Conservation (phyloP, 2,113 vertebrate genomes). For the Osmerus eperlanus region DNA sequence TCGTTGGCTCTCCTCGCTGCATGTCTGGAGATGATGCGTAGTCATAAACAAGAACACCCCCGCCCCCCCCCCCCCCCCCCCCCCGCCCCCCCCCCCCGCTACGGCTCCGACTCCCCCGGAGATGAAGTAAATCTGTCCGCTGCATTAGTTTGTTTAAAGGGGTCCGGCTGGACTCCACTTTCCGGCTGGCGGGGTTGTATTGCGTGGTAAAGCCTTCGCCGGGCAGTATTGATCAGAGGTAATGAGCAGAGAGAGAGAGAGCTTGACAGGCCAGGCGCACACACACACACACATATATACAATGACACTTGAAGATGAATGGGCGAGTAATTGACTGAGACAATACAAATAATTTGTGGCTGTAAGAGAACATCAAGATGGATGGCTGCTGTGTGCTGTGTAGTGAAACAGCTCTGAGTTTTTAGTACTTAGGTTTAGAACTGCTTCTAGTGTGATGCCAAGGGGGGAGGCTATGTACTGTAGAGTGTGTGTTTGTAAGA, state of each 20-base stretch:
- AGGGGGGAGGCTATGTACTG: background rate
- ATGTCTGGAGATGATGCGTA: slow-evolving; percentile 27
- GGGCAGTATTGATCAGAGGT: slow-evolving; percentile 50
- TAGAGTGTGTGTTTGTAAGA: background rate
- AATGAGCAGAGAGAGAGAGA: slow-evolving; percentile 42
- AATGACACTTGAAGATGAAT: slow-evolving; percentile 41
- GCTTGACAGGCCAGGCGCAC: slow-evolving; percentile 7
- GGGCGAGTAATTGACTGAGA: slow-evolving; percentile 62
- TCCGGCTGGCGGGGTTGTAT: background rate
- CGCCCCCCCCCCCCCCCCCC: no score
- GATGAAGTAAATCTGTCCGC: slow-evolving; percentile 26
- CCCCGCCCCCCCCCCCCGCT: slow-evolving; percentile 22
- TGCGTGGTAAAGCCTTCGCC: slow-evolving; percentile 7
- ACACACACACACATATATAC: slow-evolving; percentile 12
- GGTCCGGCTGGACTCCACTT: background rate
- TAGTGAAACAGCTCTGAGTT: slow-evolving; percentile 28
- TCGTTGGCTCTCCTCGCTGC: background rate
- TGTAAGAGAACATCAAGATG: slow-evolving; percentile 64
- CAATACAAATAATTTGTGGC: slow-evolving; percentile 68
- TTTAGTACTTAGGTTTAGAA: background rate
- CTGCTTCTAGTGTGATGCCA: slow-evolving; percentile 1
- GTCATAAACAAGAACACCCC: slow-evolving; percentile 50
- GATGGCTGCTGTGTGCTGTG: slow-evolving; percentile 48
- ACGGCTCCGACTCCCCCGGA: slow-evolving; percentile 7
- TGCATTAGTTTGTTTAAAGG: slow-evolving; percentile 28